Base-by-base conservation (phyloP, 2,888 invertebrate genomes). In the Mechanitis mazaeus region DNA sequence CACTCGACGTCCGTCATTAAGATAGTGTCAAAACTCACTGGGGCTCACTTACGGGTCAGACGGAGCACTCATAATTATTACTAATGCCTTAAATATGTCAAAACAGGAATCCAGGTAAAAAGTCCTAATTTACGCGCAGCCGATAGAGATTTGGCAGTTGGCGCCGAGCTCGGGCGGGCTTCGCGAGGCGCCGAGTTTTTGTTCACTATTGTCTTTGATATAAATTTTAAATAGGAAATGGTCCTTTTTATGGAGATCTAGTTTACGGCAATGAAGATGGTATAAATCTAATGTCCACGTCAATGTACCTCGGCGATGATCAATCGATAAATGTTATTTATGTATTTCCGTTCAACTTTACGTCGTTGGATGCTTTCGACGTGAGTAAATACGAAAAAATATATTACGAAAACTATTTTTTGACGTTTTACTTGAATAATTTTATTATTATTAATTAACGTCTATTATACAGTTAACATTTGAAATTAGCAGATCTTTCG, bases 91-190 rank as follows among this genome's bases (percentile, higher is more conserved):
- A 88, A 89, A 89, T 90, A 89, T 90, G 90, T 90, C 90, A 90
- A 90, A 90, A 90, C 90, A 90, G 88, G 88, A 87, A 89, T 88
- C 87, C 89, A 90, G 90, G 90, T 90, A 90, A 89, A 89, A 89
- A 89, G 87, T 85, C 86, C 87, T 89, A 88, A 90, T 90, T 89
- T 90, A 90, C 89, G 89, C 87, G 85, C 84, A 87, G 77, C 79
- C 84, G 90, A 90, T 89, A 89, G 84, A 87, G 88, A 87, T 89
- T 89, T 90, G 90, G 90, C 90, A 89, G 89, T 87, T 85, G 89
- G 89, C 90, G 90, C 90, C 89, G 85, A 71, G 77, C 74, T 75
- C 78, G 66, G 76, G 72, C 79, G 72, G 76, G 73, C 81, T 75
- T 81, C 84, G 85, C 85, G 84, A 80, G 90, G 88, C 89, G 90